Evolutionary conservation across 2,797 vertebrate genomes (phyloP).

Genomic region (Psittacula derbiana): DNA sequence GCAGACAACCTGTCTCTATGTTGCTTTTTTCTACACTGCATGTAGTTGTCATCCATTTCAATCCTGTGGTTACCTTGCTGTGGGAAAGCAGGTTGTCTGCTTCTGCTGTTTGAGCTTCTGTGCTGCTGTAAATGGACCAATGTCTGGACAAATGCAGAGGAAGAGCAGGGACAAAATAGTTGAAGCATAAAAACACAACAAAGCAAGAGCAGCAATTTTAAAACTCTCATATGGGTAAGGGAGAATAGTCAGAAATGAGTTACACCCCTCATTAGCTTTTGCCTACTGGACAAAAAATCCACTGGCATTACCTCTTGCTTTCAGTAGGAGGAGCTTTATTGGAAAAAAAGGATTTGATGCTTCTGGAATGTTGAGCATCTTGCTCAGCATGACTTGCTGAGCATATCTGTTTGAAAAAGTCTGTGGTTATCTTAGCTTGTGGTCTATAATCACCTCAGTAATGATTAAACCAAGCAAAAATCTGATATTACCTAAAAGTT

Average conservation of each 20-base stretch:
- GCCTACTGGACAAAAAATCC: neutral
- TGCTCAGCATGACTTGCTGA: neutral
- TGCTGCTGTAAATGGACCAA: neutral
- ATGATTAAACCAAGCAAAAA: neutral
- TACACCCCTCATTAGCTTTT: neutral
- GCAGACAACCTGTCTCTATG: neutral
- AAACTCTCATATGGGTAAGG: neutral
- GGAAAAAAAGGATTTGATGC: neutral
- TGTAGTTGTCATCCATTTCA: neutral
- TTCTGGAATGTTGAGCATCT: neutral
- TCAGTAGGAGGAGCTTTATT: neutral
- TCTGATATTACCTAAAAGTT: neutral
- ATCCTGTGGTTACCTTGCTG: neutral
- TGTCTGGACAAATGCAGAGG: neutral
- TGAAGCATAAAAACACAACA: neutral
- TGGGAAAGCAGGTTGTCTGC: neutral
- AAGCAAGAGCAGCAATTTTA: neutral
- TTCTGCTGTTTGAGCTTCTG: neutral
- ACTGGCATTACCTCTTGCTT: neutral
- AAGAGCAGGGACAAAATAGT: neutral
- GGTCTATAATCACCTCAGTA: neutral
- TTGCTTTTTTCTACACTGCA: neutral
- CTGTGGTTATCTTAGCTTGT: neutral
- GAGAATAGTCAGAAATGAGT: neutral
- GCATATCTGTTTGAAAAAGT: neutral